phyloP scores from a whole-genome alignment of 1,140 invertebrate species.

The Polypedilum vanderplanki region DNA sequence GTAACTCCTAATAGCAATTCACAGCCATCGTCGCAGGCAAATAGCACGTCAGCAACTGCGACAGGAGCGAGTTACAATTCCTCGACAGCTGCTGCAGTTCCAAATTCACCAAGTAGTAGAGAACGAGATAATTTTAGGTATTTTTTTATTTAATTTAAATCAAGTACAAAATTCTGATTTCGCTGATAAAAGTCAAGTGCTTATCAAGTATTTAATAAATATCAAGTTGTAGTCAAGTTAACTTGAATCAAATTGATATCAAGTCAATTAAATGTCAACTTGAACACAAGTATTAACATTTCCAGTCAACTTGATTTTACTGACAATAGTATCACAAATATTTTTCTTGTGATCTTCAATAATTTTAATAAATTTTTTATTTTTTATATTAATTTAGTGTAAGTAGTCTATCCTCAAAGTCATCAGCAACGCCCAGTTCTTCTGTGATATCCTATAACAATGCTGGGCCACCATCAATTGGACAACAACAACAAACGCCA shows the following conservation, averaged over 20 bases:
- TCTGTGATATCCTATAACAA: conserved; percentile 26
- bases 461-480: conserved; percentile 3
- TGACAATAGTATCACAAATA: too few relatives aligned
- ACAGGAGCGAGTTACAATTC: neutral
- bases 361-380: neutral
- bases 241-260: neutral
- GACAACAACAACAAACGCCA: neutral
- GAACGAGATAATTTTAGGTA: conserved; percentile 26
- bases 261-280: neutral
- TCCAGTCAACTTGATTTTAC: too few relatives aligned
- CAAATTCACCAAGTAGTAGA: neutral
- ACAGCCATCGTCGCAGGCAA: neutral
- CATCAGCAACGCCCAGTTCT: conserved; percentile 13
- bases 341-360: too few relatives aligned
- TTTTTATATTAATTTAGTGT: neutral
- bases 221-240: too few relatives aligned
- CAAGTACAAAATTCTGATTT: too few relatives aligned
- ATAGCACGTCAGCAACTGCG: neutral
- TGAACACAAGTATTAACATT: too few relatives aligned
- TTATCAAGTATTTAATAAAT: too few relatives aligned
- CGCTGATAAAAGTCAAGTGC: too few relatives aligned
- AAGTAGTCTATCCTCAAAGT: conserved; percentile 26
- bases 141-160: too few relatives aligned
- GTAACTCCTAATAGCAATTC: conserved; percentile 1
- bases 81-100: neutral